Percentiles rank a stretch among this genome's conserved stretches.
Evolutionary conservation across 2,113 vertebrate genomes (phyloP).

Genomic region (Propithecus coquereli): DNA sequence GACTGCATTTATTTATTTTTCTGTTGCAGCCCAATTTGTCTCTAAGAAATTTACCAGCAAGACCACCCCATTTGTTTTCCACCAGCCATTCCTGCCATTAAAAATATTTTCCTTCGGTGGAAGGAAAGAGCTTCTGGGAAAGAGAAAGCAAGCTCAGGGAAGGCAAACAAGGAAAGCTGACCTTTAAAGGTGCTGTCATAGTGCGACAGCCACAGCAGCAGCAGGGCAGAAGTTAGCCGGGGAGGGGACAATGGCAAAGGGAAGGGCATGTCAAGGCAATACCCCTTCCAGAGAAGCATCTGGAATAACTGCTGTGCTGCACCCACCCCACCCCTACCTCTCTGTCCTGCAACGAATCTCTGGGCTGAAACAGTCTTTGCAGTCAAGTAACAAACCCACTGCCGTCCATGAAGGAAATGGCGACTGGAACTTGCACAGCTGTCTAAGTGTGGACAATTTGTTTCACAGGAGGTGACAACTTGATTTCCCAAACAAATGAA

Average conservation of each 20-base stretch:
- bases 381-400: neutral
- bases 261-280: neutral
- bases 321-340: too few species aligned
- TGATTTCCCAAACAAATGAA: neutral
- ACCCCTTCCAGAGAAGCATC: neutral
- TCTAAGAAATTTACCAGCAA: conserved; percentile 39
- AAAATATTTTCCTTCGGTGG: conserved; percentile 46
- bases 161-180: neutral
- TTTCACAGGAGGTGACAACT: neutral
- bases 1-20: neutral
- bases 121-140: conserved; percentile 25
- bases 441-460: neutral
- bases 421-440: too few species aligned
- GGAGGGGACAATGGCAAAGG: rapidly evolving
- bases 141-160: neutral
- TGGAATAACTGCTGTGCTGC: neutral
- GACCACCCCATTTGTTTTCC: neutral
- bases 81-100: conserved; percentile 48
- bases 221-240: rapidly evolving
- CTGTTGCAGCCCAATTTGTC: neutral
- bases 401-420: rapidly evolving
- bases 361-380: neutral
- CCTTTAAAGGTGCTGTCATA: neutral
- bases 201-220: rapidly evolving
- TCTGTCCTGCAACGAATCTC: neutral